Evolutionary conservation across 2,113 vertebrate species (phyloP).

Genomic region (Electrona antarctica): DNA sequence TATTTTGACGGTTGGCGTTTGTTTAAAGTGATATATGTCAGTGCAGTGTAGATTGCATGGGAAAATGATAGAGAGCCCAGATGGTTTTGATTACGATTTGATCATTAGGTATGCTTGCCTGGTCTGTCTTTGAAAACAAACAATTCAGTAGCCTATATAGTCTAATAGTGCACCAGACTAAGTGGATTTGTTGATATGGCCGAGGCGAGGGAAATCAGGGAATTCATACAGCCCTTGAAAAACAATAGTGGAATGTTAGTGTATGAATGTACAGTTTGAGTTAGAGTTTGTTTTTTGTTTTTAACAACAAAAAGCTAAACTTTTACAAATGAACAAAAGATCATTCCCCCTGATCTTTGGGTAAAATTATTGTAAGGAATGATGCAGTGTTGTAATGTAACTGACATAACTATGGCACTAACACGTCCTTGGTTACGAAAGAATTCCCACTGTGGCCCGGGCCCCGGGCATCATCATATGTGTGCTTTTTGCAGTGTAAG

Average conservation of each 20-base stretch:
- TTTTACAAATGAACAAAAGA: conserved; percentile 57
- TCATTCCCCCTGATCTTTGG: neutral
- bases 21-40: conserved; percentile 22
- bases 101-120: neutral
- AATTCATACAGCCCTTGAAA: no score
- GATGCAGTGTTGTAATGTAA: neutral
- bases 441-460: conserved; percentile 27
- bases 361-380: neutral
- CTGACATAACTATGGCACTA: no score
- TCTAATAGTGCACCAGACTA: neutral
- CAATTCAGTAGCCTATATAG: neutral
- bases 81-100: neutral
- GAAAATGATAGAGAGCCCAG: neutral
- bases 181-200: neutral
- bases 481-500: conserved; percentile 14
- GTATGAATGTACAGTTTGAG: no score
- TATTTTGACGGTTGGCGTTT: conserved; percentile 19
- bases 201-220: no score
- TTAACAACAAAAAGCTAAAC: conserved; percentile 24
- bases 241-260: no score
- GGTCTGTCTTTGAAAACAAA: conserved; percentile 6
- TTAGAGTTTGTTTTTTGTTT: no score
- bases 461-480: conserved; percentile 12
- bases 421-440: neutral
- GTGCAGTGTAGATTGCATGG: neutral